These are phyloP conservation scores for Lucilia sericata DNA, from an alignment of 1,140 invertebrate species.

Conservation along the genomic window DNA sequence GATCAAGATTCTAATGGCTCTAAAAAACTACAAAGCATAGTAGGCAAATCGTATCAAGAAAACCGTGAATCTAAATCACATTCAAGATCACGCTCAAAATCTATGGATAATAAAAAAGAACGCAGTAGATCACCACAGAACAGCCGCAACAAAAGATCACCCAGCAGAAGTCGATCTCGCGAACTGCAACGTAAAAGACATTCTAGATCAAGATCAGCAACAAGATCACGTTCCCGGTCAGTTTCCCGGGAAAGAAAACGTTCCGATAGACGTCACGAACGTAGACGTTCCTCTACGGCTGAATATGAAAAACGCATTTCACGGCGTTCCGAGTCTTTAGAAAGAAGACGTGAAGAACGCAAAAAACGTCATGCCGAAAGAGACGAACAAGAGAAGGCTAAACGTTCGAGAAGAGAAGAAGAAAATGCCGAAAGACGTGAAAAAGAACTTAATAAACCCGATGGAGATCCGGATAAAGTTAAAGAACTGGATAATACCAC, in stretches of 20 bases:
- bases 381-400: constrained; percentile 53
- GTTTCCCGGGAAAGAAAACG: neutral
- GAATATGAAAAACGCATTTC: constrained; percentile 55
- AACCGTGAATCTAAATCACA: neutral
- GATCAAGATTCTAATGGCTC: neutral
- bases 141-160: neutral
- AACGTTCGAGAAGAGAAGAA: constrained; percentile 49
- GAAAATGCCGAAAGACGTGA: constrained; percentile 45
- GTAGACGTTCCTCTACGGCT: constrained; percentile 47
- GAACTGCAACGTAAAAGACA: constrained; percentile 3
- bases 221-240: constrained; percentile 34
- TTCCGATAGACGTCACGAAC: constrained; percentile 46
- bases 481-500: constrained; percentile 61
- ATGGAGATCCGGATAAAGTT: constrained; percentile 36
- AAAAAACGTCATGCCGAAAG: constrained; percentile 58
- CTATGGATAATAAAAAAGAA: neutral
- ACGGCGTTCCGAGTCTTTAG: constrained; percentile 56
- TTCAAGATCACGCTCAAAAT: neutral
- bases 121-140: neutral
- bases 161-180: neutral
- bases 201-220: neutral
- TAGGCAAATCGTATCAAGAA: neutral
- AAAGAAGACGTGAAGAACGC: constrained; percentile 58
- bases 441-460: constrained; percentile 37
- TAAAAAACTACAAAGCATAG: neutral